phyloP scores from a whole-genome alignment of 2,113 vertebrate genomes.

The Phasianus colchicus region DNA sequence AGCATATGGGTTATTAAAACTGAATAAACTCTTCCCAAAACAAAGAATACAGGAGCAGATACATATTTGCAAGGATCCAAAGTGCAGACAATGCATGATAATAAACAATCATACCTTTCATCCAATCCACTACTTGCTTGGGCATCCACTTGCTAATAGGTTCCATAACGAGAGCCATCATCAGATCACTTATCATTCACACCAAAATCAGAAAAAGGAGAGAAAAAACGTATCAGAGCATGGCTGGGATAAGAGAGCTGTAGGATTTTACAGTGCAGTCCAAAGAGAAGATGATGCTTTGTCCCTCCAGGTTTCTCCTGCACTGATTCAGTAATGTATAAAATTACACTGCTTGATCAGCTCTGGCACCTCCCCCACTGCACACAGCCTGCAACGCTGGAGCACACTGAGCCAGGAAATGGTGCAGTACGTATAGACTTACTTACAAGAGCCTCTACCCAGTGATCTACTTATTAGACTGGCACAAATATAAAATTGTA shows the following conservation, averaged over 20 bases:
- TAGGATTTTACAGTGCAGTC: constrained; percentile 83
- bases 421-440: constrained; percentile 82
- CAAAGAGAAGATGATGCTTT: constrained; percentile 77
- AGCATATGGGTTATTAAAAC: constrained; percentile 32
- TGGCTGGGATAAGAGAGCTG: constrained; percentile 79
- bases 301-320: constrained; percentile 77
- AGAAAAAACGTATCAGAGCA: constrained; percentile 80
- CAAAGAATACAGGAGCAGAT: constrained; percentile 24
- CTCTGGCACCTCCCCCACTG: constrained; percentile 75
- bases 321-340: constrained; percentile 80
- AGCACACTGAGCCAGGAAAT: constrained; percentile 82
- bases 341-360: constrained; percentile 78
- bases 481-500: constrained; percentile 50
- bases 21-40: constrained; percentile 67
- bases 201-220: constrained; percentile 66
- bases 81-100: constrained; percentile 44
- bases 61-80: constrained; percentile 18
- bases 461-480: constrained; percentile 60
- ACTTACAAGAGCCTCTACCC: constrained; percentile 66
- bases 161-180: constrained; percentile 93
- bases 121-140: constrained; percentile 93
- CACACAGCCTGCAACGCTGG: constrained; percentile 73
- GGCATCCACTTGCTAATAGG: constrained; percentile 93
- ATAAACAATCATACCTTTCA: constrained; percentile 86
- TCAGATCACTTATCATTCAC: constrained; percentile 84